Evolutionary conservation across 2,113 vertebrate genomes (phyloP), one percentile per base, ranked within the genome.

Genomic region (Gymnogyps californianus): DNA sequence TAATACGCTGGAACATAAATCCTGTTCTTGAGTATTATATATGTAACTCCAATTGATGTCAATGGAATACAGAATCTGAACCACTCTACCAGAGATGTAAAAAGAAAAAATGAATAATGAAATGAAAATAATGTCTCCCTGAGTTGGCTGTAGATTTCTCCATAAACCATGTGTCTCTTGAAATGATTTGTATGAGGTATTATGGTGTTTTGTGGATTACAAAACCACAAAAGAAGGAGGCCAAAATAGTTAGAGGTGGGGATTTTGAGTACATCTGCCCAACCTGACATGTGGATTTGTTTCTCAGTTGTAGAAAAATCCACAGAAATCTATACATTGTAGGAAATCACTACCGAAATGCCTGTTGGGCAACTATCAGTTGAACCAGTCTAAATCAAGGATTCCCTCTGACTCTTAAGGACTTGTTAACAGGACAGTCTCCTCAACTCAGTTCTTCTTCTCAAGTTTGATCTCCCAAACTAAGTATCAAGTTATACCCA

Each of bases 181-280:
- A 94, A 95, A 80, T 80, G 28, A 96, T 88, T 94, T 97, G 70
- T 90, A 46, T 36, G 46, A 85, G 46, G 42, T 89, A 89, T 96
- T 91, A 93, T 6, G 24, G 69, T 76, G 61, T 89, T 96, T 89
- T 79, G 76, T 89, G 89, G 77, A 83, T 92, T 97, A 94, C 42
- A 85, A 96, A 96, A 83, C 92, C 93, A 80, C 89, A 94, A 58
- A 79, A 91, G 67, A 13, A 89, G 44, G 46, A 87, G 66, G 72
- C 83, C 77, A 87, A 91, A 83, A 79, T 69, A 78, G 62, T 69
- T 40, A 83, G 83, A 83, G 66, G 44, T 94, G 61, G 29, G 44
- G 49, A 65, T 87, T 97, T 52, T 65, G 72, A 79, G 34, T 76
- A 67, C 42, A 51, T 87, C 72, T 78, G 86, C 57, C 81, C 54